Evolutionary conservation across 1,140 invertebrate genomes (phyloP).

Genomic region (Bathynomus jamesi): DNA sequence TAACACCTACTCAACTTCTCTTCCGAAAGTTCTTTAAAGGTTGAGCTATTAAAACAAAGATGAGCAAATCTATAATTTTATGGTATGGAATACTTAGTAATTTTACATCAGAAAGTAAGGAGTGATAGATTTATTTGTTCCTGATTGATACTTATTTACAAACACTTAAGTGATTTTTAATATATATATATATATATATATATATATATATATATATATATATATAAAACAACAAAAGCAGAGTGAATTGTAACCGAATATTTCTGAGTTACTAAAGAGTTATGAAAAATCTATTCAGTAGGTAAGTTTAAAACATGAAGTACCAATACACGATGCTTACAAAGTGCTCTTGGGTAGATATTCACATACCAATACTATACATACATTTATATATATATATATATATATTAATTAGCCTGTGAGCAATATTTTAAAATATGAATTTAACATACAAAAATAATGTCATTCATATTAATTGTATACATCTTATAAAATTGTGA

Average conservation of each 20-base stretch:
- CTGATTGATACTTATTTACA: slow-evolving; percentile 10
- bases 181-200: slow-evolving; percentile 11
- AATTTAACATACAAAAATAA: no score
- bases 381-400: slow-evolving; percentile 11
- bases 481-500: no score
- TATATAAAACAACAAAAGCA: neutral
- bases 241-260: neutral
- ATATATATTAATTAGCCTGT: no score
- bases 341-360: neutral
- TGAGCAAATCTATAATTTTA: neutral
- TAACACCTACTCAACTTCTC: no score
- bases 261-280: neutral
- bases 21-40: no score
- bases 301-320: no score
- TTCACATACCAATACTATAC: neutral
- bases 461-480: no score
- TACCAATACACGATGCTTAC: neutral
- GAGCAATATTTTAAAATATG: no score
- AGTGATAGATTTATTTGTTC: neutral
- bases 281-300: no score
- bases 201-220: slow-evolving; percentile 12
- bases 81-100: neutral
- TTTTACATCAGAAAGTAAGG: neutral
- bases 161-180: slow-evolving; percentile 9
- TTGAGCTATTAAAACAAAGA: neutral